Percentiles rank a stretch among this genome's conserved stretches.
Evolutionary conservation across 2,888 invertebrate species (phyloP).

Genomic region (Epiblema foenella): DNA sequence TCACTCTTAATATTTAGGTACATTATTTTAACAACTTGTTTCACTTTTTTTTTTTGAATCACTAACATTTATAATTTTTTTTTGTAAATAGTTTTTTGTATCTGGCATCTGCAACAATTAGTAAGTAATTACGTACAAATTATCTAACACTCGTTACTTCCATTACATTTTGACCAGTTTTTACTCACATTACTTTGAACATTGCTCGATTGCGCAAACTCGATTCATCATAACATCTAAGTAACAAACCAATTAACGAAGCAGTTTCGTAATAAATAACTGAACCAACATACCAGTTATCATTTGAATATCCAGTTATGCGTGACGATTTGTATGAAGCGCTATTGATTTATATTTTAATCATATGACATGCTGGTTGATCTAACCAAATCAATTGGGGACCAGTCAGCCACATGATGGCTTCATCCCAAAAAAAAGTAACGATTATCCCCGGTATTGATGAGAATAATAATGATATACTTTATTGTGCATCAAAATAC

Average conservation of each 20-base stretch:
- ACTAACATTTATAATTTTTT: too few relatives aligned
- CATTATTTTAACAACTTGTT: too few relatives aligned
- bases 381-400: not conserved
- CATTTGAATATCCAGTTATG: slow-evolving; percentile 56
- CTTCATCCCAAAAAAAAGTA: too few relatives aligned
- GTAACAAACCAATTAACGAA: slow-evolving; percentile 58
- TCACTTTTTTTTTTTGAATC: too few relatives aligned
- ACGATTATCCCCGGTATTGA: too few relatives aligned
- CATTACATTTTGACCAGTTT: slow-evolving; percentile 18
- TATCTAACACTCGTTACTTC: too few relatives aligned
- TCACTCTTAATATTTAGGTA: too few relatives aligned
- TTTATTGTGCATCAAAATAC: too few relatives aligned
- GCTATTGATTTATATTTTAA: slow-evolving; percentile 1
- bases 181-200: slow-evolving; percentile 27
- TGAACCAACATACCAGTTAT: slow-evolving; percentile 57
- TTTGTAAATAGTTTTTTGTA: too few relatives aligned
- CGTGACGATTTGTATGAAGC: slow-evolving; percentile 10
- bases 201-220: slow-evolving; percentile 48
- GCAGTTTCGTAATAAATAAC: slow-evolving; percentile 60
- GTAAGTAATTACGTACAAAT: not conserved
- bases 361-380: not conserved
- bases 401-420: too few relatives aligned
- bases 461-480: too few relatives aligned
- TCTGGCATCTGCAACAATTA: too few relatives aligned
- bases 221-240: slow-evolving; percentile 54